Conservation (phyloP, 2,797 vertebrate species). For the Falco novaeseelandiae region DNA sequence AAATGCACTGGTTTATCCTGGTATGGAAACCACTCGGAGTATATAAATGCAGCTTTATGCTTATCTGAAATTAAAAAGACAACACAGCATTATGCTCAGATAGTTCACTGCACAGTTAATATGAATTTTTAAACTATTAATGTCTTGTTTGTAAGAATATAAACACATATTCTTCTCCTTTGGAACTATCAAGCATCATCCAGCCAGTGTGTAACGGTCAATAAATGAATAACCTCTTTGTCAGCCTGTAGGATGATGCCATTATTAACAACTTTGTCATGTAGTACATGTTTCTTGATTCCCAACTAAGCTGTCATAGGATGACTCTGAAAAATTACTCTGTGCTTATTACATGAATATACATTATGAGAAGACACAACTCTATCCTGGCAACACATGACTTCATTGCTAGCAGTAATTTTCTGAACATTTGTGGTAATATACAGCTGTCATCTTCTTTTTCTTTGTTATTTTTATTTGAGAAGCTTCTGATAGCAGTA, state of each 20-base stretch:
- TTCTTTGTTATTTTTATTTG: neutral
- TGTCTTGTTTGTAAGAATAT: neutral
- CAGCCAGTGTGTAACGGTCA: neutral
- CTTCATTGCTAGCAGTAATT: neutral
- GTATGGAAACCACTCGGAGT: neutral
- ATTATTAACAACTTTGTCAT: neutral
- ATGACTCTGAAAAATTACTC: constrained; percentile 7
- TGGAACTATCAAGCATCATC: neutral
- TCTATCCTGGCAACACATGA: neutral
- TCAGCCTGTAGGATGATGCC: neutral
- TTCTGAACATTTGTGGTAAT: neutral
- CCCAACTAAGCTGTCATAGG: neutral
- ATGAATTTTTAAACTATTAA: neutral
- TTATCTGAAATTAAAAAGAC: neutral
- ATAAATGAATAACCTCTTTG: constrained; percentile 13
- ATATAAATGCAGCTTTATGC: neutral
- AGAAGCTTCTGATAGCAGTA: neutral
- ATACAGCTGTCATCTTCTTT: neutral
- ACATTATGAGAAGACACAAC: neutral
- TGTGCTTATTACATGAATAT: neutral
- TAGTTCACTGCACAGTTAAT: neutral
- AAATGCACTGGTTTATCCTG: neutral
- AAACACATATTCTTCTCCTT: neutral
- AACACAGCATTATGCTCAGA: neutral
- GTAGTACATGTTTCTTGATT: neutral